Base-by-base conservation (phyloP, 2,888 invertebrate genomes). In the Galeruca laticollis region DNA sequence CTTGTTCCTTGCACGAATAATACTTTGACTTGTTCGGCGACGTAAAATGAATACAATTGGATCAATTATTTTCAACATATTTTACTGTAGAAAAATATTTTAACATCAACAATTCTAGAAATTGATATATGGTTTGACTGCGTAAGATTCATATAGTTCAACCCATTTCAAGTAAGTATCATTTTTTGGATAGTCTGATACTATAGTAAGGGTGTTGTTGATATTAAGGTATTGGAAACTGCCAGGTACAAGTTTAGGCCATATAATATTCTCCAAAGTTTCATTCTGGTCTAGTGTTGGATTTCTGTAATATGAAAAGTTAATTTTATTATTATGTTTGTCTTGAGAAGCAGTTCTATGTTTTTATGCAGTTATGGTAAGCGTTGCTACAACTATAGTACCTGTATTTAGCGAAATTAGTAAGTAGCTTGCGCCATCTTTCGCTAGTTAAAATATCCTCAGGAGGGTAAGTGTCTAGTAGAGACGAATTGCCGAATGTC, bases 351-450 rank as follows among this genome's bases (percentile, higher is more conserved):
- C 40, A 47, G 15, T 43, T 51, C n/a, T n/a, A n/a, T n/a, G n/a
- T n/a, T 13, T n/a, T 40, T 15, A 35, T 54, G 26, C 11, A 21
- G 11, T 9, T 20, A 20, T 33, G 10, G 21, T 9, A 20, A 40
- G n/a, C 20, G 6, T 47, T 15, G 9, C 6, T 51, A 49, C 15
- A 60, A 21, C 13, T 37, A 54, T 51, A 64, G 84, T 82, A 88
- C 85, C 88, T 87, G 76, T 81, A 82, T 78, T 87, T 88, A 0
- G 90, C 91, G 80, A 91, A 91, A 77, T 91, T 90, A 0, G 89
- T 87, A 90, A 91, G 68, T 33, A 75, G n/a, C 31, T 26, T 43
- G 8, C 65, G 43, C 59, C 70, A 52, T n/a, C 73, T 47, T n/a
- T 69, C 60, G 21, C 63, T 71, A 10, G 68, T 71, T 26, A 66